Percentiles rank a stretch among this genome's conserved stretches.
Conservation (phyloP, 2,888 invertebrate genomes). For the Plebejus argus region DNA sequence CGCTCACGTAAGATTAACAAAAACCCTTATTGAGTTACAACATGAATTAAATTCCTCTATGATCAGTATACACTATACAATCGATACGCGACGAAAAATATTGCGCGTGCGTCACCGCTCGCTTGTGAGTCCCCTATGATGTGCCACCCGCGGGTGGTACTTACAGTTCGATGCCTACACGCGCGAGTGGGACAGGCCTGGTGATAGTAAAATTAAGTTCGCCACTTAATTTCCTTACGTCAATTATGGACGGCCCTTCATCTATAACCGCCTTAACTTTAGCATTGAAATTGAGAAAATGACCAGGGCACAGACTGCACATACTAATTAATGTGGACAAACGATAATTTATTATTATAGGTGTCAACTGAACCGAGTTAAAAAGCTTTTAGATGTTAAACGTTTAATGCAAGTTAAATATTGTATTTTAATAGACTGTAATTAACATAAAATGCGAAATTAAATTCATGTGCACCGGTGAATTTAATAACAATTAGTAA, state of each 20-base stretch:
- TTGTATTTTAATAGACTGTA: background rate
- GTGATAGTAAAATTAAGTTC: too few relatives aligned
- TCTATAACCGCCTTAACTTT: background rate
- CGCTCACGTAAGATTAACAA: too few relatives aligned
- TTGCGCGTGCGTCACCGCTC: too few relatives aligned
- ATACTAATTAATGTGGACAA: conserved; percentile 22
- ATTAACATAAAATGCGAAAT: background rate
- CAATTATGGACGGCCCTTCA: background rate
- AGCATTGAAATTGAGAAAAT: background rate
- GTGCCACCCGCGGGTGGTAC: too few relatives aligned
- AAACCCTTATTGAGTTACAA: too few relatives aligned
- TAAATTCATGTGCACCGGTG: background rate
- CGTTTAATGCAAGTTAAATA: conserved; percentile 23
- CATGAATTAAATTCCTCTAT: too few relatives aligned
- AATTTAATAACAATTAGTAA: background rate
- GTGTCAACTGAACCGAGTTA: conserved; percentile 17
- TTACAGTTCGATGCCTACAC: too few relatives aligned
- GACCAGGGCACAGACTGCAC: background rate
- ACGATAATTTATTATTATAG: conserved; percentile 20
- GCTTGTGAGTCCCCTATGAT: too few relatives aligned
- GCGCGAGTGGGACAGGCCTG: too few relatives aligned
- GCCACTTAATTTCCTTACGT: background rate
- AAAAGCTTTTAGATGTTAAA: conserved; percentile 25
- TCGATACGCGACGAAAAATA: too few relatives aligned
- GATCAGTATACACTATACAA: too few relatives aligned